Conservation (phyloP, 2,888 invertebrate genomes). For the Eledona agricola region DNA sequence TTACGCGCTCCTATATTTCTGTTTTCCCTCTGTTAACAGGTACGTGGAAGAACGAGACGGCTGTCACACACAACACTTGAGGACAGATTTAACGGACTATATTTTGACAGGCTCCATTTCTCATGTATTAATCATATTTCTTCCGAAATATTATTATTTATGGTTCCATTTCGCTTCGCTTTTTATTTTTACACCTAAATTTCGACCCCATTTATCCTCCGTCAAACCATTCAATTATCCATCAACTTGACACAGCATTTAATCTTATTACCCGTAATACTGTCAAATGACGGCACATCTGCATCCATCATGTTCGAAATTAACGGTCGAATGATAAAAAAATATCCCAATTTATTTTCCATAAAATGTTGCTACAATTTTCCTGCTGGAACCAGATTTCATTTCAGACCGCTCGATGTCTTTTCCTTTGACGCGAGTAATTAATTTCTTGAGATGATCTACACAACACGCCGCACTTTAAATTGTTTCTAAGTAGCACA, state of each 20-base stretch:
- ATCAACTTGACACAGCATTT: conserved; percentile 27
- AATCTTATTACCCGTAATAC: conserved; percentile 24
- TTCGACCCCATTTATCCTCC: conserved; percentile 22
- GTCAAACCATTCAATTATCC: conserved; percentile 27
- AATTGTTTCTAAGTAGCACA: conserved; percentile 30
- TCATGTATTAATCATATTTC: conserved; percentile 40
- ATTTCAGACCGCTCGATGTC: conserved; percentile 6
- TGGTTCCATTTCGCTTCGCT: conserved; percentile 19
- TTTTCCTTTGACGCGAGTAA: conserved; percentile 19
- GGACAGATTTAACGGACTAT: conserved; percentile 42
- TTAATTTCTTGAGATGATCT: conserved; percentile 28
- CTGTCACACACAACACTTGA: conserved; percentile 37
- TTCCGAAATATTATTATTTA: conserved; percentile 34
- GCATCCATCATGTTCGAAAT: conserved; percentile 26
- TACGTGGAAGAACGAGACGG: conserved; percentile 36
- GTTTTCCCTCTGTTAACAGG: conserved; percentile 39
- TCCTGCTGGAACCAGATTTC: conserved; percentile 2
- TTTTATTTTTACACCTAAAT: conserved; percentile 23
- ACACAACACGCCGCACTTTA: conserved; percentile 28
- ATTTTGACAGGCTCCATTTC: conserved; percentile 43
- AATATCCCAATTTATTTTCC: conserved; percentile 11
- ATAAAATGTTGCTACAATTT: conserved; percentile 5
- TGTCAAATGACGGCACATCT: conserved; percentile 16
- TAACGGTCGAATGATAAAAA: neutral
- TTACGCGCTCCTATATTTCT: conserved; percentile 44